Evolutionary conservation across 2,797 vertebrate species (phyloP).

Genomic region (Acrossocheilus wenchowensis): DNA sequence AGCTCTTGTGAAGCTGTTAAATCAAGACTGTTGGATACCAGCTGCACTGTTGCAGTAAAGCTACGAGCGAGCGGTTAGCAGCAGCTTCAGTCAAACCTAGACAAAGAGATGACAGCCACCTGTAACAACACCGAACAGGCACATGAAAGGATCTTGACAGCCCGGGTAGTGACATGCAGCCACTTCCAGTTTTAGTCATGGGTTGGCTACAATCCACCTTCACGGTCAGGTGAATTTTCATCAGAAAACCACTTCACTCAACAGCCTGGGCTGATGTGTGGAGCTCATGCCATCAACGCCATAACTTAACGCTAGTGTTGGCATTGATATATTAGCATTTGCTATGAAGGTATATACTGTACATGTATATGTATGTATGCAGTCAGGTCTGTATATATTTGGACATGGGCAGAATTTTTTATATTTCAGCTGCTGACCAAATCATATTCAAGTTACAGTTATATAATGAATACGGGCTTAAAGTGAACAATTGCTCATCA

Average conservation of each 20-base stretch:
- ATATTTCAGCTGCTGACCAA: too few relatives aligned
- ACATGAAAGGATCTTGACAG: conserved; percentile 48
- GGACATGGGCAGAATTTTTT: too few relatives aligned
- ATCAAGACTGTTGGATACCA: conserved; percentile 56
- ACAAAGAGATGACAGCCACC: conserved; percentile 50
- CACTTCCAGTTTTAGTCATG: conserved; percentile 1
- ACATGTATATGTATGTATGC: too few relatives aligned
- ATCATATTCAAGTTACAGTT: too few relatives aligned
- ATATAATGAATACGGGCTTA: too few relatives aligned
- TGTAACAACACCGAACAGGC: conserved; percentile 55
- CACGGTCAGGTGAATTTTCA: conserved; percentile 44
- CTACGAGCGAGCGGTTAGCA: background rate
- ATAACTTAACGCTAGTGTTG: background rate
- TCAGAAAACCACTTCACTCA: conserved; percentile 16
- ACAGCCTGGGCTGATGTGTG: conserved; percentile 4
- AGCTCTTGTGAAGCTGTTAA: conserved; percentile 54
- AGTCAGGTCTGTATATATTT: too few relatives aligned
- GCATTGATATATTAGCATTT: conserved; percentile 28
- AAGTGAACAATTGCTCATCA: too few relatives aligned
- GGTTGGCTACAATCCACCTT: conserved; percentile 9
- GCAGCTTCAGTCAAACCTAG: conserved; percentile 11
- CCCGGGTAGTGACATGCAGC: conserved; percentile 16
- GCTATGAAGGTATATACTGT: background rate
- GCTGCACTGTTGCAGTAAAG: conserved; percentile 50
- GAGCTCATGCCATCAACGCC: conserved; percentile 11